Base-by-base conservation (phyloP, 2,888 invertebrate species). In the Sturmia bella region DNA sequence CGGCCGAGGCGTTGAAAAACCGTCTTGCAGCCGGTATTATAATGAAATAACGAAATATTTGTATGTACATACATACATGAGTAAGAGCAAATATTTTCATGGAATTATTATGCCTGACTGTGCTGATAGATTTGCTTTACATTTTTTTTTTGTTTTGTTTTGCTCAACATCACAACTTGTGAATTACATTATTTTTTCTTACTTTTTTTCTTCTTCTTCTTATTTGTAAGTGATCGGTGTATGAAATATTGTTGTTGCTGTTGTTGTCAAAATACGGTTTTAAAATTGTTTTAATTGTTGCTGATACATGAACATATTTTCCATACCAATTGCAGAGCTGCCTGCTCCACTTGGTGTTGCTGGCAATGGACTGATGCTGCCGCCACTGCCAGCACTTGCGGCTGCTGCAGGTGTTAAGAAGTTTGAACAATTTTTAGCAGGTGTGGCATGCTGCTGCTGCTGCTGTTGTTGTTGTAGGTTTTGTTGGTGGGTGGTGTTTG, bases 271-370 rank as follows among this genome's bases (percentile, higher is more conserved):
- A 32, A 39, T 12, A 50, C 39, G 3, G 32, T 59, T 32, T 76
- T 85, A 85, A 84, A 83, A 75, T 63, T 79, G 76, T 85, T 84
- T 83, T 70, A 84, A 84, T 85, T 84, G 84, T 81, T 85, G 84
- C 69, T 84, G 82, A 85, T 84, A 83, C 77, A 82, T 82, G 77
- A 82, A 83, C 45, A 54, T 54, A 21, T 73, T 73, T 52, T 83
- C 80, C 57, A 74, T 66, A 59, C 76, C 73, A 48, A 72, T 66
- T 45, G 66, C 39, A 57, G 45, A 61, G n/a, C 37, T 45, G 41
- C 57, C 54, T n/a, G 17, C 24, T 19, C 61, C 24, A 64, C 54
- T 59, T 56, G 69, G 39, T 70, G 56, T 9, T 17, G 61, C 39
- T 57, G 52, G 45, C 15, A 43, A 41, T 17, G 17, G 17, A 39